Percentiles rank a stretch among this genome's conserved stretches.
Conservation (phyloP, 2,113 vertebrate species). For the Conger conger region DNA sequence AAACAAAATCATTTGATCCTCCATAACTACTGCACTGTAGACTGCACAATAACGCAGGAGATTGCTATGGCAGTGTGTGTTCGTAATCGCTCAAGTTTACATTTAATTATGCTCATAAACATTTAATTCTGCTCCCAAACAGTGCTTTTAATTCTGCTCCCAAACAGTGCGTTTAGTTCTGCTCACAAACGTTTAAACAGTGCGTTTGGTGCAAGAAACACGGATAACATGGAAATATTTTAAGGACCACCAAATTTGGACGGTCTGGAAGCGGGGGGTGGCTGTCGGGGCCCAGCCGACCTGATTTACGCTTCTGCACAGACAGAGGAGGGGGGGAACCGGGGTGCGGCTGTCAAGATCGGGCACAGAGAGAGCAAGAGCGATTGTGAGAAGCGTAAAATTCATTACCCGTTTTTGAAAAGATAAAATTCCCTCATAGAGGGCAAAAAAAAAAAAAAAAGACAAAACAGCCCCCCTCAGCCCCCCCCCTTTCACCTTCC, state of each 20-base stretch:
- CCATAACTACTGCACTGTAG: no score
- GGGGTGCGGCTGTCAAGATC: not conserved
- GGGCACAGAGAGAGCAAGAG: conserved; percentile 9
- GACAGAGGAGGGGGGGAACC: not conserved
- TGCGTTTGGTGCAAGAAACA: not conserved
- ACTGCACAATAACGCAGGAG: no score
- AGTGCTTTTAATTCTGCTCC: no score
- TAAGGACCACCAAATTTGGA: not conserved
- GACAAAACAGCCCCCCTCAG: not conserved
- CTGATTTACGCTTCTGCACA: not conserved
- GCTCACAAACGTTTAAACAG: not conserved
- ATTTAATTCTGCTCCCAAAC: no score
- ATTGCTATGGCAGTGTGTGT: no score
- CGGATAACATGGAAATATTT: no score
- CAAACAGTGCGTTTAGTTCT: no score
- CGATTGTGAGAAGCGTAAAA: conserved; percentile 14
- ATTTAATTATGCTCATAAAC: no score
- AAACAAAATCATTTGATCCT: no score
- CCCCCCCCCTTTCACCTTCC: conserved; percentile 61
- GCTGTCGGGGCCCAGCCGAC: not conserved
- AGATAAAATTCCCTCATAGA: not conserved
- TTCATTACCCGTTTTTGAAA: conserved; percentile 20
- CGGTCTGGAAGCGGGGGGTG: not conserved
- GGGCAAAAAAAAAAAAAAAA: conserved; percentile 32
- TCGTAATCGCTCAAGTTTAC: no score